phyloP scores from a whole-genome alignment of 1,140 invertebrate genomes.

The Lineus longissimus region DNA sequence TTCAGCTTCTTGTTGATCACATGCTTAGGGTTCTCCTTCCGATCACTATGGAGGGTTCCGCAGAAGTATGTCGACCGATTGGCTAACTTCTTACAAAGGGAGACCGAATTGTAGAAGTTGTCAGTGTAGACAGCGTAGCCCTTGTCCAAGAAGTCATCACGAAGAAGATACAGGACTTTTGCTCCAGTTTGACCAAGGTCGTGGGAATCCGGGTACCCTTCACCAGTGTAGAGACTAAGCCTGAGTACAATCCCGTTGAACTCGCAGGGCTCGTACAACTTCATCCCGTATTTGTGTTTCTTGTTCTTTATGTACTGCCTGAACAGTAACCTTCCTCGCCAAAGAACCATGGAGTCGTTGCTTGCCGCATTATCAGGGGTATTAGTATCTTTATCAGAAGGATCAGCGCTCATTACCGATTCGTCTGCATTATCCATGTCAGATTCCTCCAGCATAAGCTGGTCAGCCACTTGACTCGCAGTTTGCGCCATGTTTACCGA shows the following conservation, averaged over 20 bases:
- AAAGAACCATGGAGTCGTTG: slow-evolving; percentile 11
- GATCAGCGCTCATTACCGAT: too few relatives aligned
- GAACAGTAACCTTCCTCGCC: slow-evolving; percentile 8
- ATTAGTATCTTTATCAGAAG: too few relatives aligned
- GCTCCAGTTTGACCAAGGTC: too few relatives aligned
- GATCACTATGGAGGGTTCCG: neutral
- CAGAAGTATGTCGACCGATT: neutral
- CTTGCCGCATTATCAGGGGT: too few relatives aligned
- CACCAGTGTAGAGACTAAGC: neutral
- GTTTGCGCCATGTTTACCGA: too few relatives aligned
- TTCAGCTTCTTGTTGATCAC: slow-evolving; percentile 1
- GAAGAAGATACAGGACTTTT: too few relatives aligned
- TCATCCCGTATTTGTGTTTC: too few relatives aligned
- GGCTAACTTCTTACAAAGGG: neutral
- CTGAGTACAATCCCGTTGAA: too few relatives aligned
- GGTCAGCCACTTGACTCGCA: too few relatives aligned
- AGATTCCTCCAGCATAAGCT: too few relatives aligned
- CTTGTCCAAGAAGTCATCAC: neutral
- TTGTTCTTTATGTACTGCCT: slow-evolving; percentile 2
- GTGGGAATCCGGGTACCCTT: neutral
- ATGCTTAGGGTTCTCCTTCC: neutral
- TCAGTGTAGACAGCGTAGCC: neutral
- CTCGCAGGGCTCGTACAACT: too few relatives aligned
- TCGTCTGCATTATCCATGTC: too few relatives aligned
- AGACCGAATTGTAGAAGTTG: neutral